Percentiles rank a stretch among this genome's conserved stretches.
Evolutionary conservation across 1,140 invertebrate genomes (phyloP).

Genomic region (Rhyzopertha dominica): DNA sequence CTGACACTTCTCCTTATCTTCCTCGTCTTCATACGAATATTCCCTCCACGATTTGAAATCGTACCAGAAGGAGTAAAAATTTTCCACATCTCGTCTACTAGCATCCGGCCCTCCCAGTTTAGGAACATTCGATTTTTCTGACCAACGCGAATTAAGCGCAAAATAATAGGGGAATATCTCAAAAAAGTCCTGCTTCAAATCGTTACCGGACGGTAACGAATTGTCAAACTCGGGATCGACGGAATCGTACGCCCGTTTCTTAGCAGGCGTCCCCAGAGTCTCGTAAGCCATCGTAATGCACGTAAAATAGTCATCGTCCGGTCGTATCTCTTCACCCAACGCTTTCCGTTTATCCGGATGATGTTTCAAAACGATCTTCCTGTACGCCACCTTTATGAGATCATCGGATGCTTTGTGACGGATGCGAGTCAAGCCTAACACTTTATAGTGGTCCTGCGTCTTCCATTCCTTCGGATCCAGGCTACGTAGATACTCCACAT

Average conservation of each 20-base stretch:
- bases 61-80: slow-evolving; percentile 91
- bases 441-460: slow-evolving; percentile 94
- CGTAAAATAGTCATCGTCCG: slow-evolving; percentile 94
- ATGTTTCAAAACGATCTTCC: slow-evolving; percentile 87
- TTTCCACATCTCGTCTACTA: slow-evolving; percentile 69
- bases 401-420: slow-evolving; percentile 77
- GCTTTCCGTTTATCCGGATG: slow-evolving; percentile 97
- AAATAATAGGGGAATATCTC: slow-evolving; percentile 74
- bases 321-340: slow-evolving; percentile 74
- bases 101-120: slow-evolving; percentile 71
- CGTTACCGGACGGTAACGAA: slow-evolving; percentile 67
- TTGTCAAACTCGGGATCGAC: slow-evolving; percentile 95
- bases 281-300: slow-evolving; percentile 99
- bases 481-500: slow-evolving; percentile 78
- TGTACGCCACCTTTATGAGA: slow-evolving; percentile 89
- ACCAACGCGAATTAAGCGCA: slow-evolving; percentile 88
- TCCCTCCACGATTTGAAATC: slow-evolving; percentile 98
- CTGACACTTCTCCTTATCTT: slow-evolving; percentile 96
- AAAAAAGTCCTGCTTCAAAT: slow-evolving; percentile 82
- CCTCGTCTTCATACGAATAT: slow-evolving; percentile 98
- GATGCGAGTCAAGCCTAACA: slow-evolving; percentile 80
- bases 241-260: slow-evolving; percentile 89
- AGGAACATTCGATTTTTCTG: slow-evolving; percentile 81
- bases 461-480: slow-evolving; percentile 97
- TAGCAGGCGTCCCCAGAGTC: slow-evolving; percentile 74